Base-by-base conservation (phyloP, 2,888 invertebrate species). In the Drosophila barbarae region DNA sequence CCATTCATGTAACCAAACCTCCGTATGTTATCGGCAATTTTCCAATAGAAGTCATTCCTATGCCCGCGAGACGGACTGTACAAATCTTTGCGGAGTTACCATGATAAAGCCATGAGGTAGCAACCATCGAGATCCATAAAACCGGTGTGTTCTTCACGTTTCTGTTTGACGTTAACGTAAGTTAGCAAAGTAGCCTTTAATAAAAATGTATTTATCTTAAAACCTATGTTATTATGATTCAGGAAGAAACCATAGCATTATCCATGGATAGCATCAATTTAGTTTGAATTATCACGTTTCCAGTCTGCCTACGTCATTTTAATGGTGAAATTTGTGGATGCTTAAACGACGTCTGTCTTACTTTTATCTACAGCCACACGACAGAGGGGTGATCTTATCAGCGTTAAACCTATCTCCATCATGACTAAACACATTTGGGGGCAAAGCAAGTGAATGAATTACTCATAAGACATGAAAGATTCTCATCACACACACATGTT, bases 301-400 rank as follows among this genome's bases (percentile, higher is more conserved):
- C 13, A 26, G 6, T 7, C 2, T 44, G 36, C 21, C 53, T 52
- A 63, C 64, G 42, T 58, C 76, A 72, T 38, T 34, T 32, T 4
- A n/a, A 41, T 51, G 47, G 34, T 63, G 55, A 69, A 73, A 53
- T 66, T 26, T 36, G 23, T 8, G 36, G 32, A 36, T 36, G 26
- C 12, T 50, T 23, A n/a, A 21, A 28, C 12, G 30, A 30, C 46
- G 18, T 18, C 18, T 32, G 23, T 10, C 30, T 44, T 15, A 1
- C 36, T 10, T 35, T 58, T 55, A 52, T 63, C 54, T 55, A 5
- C 3, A 10, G 26, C 49, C 42, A 53, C 56, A 70, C 49, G 46
- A 55, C 59, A 41, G 13, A 23, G 26, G 36, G 15, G 39, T 69
- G 63, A 69, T 60, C 47, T 69, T 53, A 61, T 69, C 52, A 44